A percentile compares a stretch with the other conserved stretches of the same genome.
Conservation (phyloP, 2,797 vertebrate genomes). For the Spea hammondii region DNA sequence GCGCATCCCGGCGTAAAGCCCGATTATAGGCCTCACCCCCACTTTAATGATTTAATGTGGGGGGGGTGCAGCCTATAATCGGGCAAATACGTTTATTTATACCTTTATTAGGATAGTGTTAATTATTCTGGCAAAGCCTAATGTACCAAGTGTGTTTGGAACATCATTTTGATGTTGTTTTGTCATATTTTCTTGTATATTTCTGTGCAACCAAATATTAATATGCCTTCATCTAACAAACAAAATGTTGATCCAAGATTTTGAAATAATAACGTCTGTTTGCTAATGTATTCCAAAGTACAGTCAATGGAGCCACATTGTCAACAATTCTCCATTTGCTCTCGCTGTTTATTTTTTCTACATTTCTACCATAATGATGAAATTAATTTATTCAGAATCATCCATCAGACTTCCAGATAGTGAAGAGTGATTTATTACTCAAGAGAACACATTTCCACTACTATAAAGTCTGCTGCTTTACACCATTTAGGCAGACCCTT, state of each 20-base stretch:
- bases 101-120: background rate
- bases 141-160: constrained; percentile 15
- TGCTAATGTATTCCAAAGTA: constrained; percentile 32
- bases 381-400: too few relatives aligned
- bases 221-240: constrained; percentile 35
- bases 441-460: too few relatives aligned
- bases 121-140: constrained; percentile 15
- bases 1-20: too few relatives aligned
- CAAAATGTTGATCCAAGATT: constrained; percentile 31
- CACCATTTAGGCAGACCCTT: too few relatives aligned
- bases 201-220: constrained; percentile 46
- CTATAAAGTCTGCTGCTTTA: too few relatives aligned
- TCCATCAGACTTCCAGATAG: too few relatives aligned
- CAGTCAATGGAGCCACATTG: background rate
- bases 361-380: too few relatives aligned
- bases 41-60: too few relatives aligned
- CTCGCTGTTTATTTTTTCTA: too few relatives aligned
- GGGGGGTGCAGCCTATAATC: too few relatives aligned
- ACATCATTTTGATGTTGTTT: background rate
- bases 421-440: too few relatives aligned
- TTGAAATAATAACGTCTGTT: constrained; percentile 40
- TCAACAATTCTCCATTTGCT: constrained; percentile 16
- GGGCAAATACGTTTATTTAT: background rate
- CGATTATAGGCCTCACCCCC: too few relatives aligned
- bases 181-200: constrained; percentile 23